Evolutionary conservation across 1,140 invertebrate genomes (phyloP).

Genomic region (Drosophila parabipectinata): DNA sequence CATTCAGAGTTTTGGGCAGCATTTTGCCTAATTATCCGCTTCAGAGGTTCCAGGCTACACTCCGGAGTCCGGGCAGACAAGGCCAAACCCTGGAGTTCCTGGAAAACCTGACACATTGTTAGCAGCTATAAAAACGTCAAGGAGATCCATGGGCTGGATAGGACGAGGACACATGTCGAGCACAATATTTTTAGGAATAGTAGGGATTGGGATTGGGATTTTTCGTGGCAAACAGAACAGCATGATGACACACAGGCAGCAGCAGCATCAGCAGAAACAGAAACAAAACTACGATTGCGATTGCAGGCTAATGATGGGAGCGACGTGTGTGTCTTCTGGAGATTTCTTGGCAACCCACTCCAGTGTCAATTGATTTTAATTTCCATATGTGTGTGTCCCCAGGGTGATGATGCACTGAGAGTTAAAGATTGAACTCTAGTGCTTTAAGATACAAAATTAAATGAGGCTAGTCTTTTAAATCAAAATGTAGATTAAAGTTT

Average conservation of each 20-base stretch:
- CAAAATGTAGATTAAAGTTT: too few relatives aligned
- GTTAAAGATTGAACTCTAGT: neutral
- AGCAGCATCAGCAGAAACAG: neutral
- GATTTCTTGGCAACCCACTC: constrained; percentile 29
- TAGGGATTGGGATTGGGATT: constrained; percentile 5
- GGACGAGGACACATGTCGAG: constrained; percentile 60
- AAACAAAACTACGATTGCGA: constrained; percentile 31
- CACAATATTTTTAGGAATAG: constrained; percentile 49
- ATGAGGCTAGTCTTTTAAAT: too few relatives aligned
- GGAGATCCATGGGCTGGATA: constrained; percentile 32
- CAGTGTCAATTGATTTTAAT: constrained; percentile 47
- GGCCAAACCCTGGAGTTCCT: constrained; percentile 50
- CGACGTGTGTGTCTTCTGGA: constrained; percentile 43
- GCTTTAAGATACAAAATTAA: too few relatives aligned
- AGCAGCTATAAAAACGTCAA: constrained; percentile 77
- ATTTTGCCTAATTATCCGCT: constrained; percentile 51
- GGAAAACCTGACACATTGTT: constrained; percentile 76
- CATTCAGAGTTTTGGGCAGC: constrained; percentile 38
- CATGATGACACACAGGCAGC: constrained; percentile 50
- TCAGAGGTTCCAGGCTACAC: constrained; percentile 17
- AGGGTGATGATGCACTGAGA: neutral
- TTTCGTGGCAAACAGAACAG: constrained; percentile 62
- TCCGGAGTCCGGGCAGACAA: constrained; percentile 13
- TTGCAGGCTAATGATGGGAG: constrained; percentile 44
- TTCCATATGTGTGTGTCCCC: constrained; percentile 35